These are phyloP conservation scores for Drosophila fungiperda DNA, from an alignment of 2,888 invertebrate genomes.

Conservation along the genomic window DNA sequence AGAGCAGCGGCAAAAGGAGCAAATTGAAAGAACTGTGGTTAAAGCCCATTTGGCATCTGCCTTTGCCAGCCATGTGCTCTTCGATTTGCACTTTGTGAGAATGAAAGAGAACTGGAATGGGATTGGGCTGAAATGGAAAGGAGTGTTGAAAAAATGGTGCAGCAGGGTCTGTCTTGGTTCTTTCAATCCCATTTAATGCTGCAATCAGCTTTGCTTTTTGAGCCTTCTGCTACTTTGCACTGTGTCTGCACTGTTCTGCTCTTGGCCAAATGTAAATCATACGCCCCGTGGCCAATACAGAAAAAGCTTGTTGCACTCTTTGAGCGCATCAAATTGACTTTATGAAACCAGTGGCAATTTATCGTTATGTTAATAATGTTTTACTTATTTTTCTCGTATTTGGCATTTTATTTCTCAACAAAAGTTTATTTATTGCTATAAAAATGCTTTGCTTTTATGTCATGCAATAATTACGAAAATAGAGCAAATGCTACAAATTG, in stretches of 20 bases:
- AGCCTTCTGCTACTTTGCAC: slow-evolving; percentile 55
- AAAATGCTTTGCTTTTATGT: slow-evolving; percentile 38
- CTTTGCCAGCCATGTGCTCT: slow-evolving; percentile 47
- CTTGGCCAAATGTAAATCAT: slow-evolving; percentile 66
- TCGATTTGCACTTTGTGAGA: slow-evolving; percentile 58
- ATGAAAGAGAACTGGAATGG: slow-evolving; percentile 1
- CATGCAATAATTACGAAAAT: slow-evolving; percentile 52
- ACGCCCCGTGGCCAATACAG: slow-evolving; percentile 45
- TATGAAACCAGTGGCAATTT: slow-evolving; percentile 18
- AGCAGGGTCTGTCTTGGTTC: slow-evolving; percentile 11
- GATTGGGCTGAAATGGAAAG: not conserved
- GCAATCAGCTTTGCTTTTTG: slow-evolving; percentile 74
- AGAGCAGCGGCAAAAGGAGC: slow-evolving; percentile 17
- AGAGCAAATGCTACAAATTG: slow-evolving; percentile 3
- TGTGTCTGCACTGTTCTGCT: slow-evolving; percentile 30
- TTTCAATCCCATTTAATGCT: slow-evolving; percentile 70
- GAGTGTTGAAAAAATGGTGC: not conserved
- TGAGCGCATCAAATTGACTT: slow-evolving; percentile 21
- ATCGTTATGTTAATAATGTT: slow-evolving; percentile 4
- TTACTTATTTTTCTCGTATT: not conserved
- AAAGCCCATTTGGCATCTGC: slow-evolving; percentile 59
- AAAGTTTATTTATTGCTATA: slow-evolving; percentile 45
- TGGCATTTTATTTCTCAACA: not conserved
- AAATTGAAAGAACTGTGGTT: slow-evolving; percentile 55
- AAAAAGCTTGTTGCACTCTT: slow-evolving; percentile 38